Conservation (phyloP, 2,888 invertebrate genomes). For the Polydrusus cervinus region DNA sequence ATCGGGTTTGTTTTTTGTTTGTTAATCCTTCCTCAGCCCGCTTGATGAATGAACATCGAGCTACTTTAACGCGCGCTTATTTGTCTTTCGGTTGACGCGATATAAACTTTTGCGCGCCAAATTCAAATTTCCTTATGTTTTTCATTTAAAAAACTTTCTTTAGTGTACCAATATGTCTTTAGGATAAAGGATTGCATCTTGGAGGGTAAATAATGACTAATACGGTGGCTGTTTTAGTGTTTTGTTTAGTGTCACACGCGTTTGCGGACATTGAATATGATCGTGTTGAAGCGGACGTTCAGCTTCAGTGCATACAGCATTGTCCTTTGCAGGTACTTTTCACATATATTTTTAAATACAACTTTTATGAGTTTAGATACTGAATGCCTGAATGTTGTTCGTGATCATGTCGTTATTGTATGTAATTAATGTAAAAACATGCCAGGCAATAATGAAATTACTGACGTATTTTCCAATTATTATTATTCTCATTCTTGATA, state of each 20-base stretch:
- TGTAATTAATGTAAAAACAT: neutral
- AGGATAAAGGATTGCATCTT: conserved; percentile 17
- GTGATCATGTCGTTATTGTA: neutral
- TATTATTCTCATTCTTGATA: too few species aligned
- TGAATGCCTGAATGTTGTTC: neutral
- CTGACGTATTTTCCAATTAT: neutral
- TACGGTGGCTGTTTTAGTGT: conserved; percentile 24
- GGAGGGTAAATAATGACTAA: conserved; percentile 24
- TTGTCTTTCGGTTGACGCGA: conserved; percentile 19
- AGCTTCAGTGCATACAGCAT: conserved; percentile 65
- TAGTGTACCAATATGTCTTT: conserved; percentile 31
- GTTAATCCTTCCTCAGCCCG: conserved; percentile 37
- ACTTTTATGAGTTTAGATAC: neutral
- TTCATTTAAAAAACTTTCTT: neutral
- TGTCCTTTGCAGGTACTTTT: conserved; percentile 65
- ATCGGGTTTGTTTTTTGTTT: conserved; percentile 22
- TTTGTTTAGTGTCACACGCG: conserved; percentile 21
- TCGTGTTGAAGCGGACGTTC: conserved; percentile 60
- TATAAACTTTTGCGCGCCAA: conserved; percentile 15
- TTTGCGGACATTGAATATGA: conserved; percentile 45
- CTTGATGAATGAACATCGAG: conserved; percentile 7
- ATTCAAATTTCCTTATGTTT: conserved; percentile 12
- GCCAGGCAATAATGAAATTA: neutral
- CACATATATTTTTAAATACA: neutral
- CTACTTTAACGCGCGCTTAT: conserved; percentile 22